Evolutionary conservation across 2,888 invertebrate species (phyloP).

Genomic region (Philhelius pedissequus): DNA sequence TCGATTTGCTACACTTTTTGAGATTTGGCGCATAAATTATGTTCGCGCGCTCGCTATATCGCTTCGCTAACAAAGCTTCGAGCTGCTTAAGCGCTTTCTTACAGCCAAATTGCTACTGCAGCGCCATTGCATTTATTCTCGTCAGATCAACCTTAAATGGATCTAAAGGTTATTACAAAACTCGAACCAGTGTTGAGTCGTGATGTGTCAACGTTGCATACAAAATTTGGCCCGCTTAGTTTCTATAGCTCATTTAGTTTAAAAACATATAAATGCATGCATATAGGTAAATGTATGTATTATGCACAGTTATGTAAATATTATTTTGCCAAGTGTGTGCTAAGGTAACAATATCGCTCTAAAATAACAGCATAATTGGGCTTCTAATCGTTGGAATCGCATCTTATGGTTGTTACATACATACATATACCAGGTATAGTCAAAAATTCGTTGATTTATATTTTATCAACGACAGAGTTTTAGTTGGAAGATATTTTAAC

Average conservation of each 20-base stretch:
- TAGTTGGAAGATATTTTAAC: not conserved
- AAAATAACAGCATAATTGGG: conserved; percentile 32
- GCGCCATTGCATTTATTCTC: conserved; percentile 4
- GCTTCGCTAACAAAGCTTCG: not conserved
- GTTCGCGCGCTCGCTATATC: too few species aligned
- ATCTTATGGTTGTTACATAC: not conserved
- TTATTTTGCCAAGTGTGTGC: conserved; percentile 1
- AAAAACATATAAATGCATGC: too few species aligned
- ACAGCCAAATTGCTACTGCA: not conserved
- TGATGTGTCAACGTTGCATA: conserved; percentile 57
- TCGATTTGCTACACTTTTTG: conserved; percentile 28
- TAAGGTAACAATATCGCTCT: conserved; percentile 15
- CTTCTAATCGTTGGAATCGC: not conserved
- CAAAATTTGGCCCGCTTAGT: conserved; percentile 37
- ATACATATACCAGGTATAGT: too few species aligned
- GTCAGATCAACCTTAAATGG: conserved; percentile 31
- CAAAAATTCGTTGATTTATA: conserved; percentile 3
- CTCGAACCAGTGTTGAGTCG: conserved; percentile 59
- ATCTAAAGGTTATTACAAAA: conserved; percentile 56
- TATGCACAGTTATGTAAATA: too few species aligned
- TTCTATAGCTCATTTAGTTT: not conserved
- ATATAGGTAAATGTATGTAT: too few species aligned
- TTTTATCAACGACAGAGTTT: not conserved
- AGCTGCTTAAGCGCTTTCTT: not conserved
- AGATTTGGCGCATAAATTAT: conserved; percentile 54